Percentiles rank a stretch among this genome's conserved stretches.
phyloP scores from a whole-genome alignment of 2,888 invertebrate species.

The Macrosiphum euphorbiae region DNA sequence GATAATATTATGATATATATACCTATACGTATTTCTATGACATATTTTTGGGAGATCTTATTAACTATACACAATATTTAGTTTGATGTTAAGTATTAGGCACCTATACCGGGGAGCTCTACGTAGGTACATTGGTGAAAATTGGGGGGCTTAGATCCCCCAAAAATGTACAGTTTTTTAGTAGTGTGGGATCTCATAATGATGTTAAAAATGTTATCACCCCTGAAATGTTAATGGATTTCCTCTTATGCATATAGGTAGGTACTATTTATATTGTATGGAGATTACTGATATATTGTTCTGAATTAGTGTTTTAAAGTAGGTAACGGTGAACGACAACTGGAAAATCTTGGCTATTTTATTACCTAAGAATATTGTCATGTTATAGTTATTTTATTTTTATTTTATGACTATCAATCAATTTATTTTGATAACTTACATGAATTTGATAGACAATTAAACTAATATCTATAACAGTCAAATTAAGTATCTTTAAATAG shows the following conservation, averaged over 20 bases:
- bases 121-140: no score
- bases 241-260: no score
- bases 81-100: background rate
- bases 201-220: no score
- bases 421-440: background rate
- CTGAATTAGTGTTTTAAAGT: background rate
- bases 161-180: no score
- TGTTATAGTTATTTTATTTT: background rate
- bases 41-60: no score
- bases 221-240: background rate
- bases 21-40: background rate
- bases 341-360: background rate
- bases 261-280: background rate
- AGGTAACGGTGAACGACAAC: background rate
- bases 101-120: background rate
- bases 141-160: no score
- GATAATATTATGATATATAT: background rate
- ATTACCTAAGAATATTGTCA: background rate
- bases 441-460: background rate
- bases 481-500: conserved; percentile 38
- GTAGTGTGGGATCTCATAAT: no score
- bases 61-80: background rate
- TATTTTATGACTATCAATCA: background rate
- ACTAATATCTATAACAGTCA: background rate
- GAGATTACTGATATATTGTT: background rate